These are phyloP conservation scores for Plebejus melissa DNA, from an alignment of 2,888 invertebrate genomes.

Conservation along the genomic window DNA sequence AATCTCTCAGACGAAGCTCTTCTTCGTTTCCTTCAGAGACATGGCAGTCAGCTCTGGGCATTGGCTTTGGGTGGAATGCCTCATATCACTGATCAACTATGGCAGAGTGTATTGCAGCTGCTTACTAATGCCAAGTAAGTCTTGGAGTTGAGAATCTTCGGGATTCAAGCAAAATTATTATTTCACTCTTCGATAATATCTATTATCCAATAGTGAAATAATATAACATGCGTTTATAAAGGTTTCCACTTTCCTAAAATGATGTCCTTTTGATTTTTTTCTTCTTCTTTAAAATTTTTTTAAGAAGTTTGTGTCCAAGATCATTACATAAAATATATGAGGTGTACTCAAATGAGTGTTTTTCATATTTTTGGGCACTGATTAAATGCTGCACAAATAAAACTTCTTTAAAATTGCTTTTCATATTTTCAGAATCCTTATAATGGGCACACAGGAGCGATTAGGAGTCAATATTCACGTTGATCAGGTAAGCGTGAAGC, in stretches of 20 bases:
- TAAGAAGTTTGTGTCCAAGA: background rate
- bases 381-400: background rate
- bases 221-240: background rate
- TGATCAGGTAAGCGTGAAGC: slow-evolving; percentile 81
- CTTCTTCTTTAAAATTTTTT: background rate
- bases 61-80: slow-evolving; percentile 96
- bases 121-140: slow-evolving; percentile 93
- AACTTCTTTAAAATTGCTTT: background rate
- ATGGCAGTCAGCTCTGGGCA: slow-evolving; percentile 93
- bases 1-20: slow-evolving; percentile 96
- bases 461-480: slow-evolving; percentile 98
- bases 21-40: slow-evolving; percentile 92
- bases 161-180: background rate
- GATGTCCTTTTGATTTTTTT: background rate
- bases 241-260: background rate
- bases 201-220: background rate
- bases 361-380: background rate
- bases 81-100: slow-evolving; percentile 98
- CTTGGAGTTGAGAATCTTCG: background rate
- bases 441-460: slow-evolving; percentile 98
- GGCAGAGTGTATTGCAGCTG: slow-evolving; percentile 96
- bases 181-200: background rate
- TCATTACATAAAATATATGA: background rate
- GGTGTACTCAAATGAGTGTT: background rate
- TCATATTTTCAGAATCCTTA: slow-evolving; percentile 86